phyloP scores from a whole-genome alignment of 2,113 vertebrate genomes.

The Saimiri boliviensis region DNA sequence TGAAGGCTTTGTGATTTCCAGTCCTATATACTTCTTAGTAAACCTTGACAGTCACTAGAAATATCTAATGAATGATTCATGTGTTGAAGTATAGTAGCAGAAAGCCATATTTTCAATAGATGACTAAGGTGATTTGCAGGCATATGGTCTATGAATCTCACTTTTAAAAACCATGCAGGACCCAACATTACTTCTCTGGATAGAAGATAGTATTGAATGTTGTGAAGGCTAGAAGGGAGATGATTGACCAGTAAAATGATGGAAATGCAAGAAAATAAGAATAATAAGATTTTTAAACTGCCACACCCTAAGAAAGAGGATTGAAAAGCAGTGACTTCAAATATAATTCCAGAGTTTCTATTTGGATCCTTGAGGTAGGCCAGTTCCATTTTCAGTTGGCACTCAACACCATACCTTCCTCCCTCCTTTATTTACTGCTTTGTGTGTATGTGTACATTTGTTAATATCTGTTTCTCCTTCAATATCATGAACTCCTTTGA shows the following conservation, averaged over 20 bases:
- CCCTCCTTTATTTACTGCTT: background rate
- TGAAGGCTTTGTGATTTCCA: background rate
- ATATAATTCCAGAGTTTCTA: background rate
- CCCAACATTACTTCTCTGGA: background rate
- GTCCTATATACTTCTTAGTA: background rate
- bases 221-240: background rate
- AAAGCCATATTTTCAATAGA: background rate
- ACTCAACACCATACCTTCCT: background rate
- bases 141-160: background rate
- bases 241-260: background rate
- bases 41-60: background rate
- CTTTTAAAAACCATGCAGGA: background rate
- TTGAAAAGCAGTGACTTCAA: background rate
- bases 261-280: background rate
- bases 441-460: background rate
- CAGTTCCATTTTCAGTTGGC: background rate
- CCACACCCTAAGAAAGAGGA: background rate
- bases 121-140: background rate
- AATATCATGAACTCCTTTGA: background rate
- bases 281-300: background rate
- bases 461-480: background rate
- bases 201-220: background rate
- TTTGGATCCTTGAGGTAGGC: background rate
- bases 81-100: background rate
- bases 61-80: background rate